Conservation (phyloP, 1,140 invertebrate species). For the Scylla paramamosain region DNA sequence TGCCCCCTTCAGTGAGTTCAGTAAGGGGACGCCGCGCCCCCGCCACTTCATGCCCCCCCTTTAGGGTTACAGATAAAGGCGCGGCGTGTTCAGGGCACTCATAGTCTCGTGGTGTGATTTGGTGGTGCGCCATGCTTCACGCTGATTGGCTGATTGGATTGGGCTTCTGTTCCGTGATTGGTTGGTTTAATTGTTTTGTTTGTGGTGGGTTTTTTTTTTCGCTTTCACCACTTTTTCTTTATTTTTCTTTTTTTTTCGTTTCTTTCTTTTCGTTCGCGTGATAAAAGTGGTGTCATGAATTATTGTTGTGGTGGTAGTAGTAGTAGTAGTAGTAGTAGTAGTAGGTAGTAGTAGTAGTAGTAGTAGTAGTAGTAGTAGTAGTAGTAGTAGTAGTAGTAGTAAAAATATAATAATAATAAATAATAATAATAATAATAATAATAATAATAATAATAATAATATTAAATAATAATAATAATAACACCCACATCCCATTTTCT, state of each 20-base stretch:
- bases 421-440: conserved; percentile 1
- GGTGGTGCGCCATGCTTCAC: neutral
- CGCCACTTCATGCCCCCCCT: neutral
- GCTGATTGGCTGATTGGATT: neutral
- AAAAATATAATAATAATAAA: neutral
- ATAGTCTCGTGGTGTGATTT: neutral
- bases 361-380: neutral
- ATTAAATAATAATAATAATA: neutral
- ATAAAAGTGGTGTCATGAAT: too few relatives aligned
- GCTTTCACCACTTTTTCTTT: too few relatives aligned
- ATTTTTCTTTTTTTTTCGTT: too few relatives aligned
- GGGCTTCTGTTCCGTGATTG: neutral
- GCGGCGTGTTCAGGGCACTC: too few relatives aligned
- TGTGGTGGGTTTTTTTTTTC: too few relatives aligned
- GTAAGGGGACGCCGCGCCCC: conserved; percentile 15
- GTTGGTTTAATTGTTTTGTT: too few relatives aligned
- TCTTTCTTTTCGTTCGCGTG: too few relatives aligned
- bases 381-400: neutral
- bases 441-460: conserved; percentile 11
- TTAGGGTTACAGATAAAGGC: neutral
- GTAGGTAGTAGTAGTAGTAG: too few relatives aligned
- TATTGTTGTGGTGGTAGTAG: neutral
- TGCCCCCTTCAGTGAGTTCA: conserved; percentile 48
- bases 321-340: conserved; percentile 19
- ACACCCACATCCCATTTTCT: too few relatives aligned